Percentiles rank a stretch among this genome's conserved stretches.
These are phyloP conservation scores for Eudasyphora cyanicolor DNA, from an alignment of 2,888 invertebrate species.

Conservation along the genomic window DNA sequence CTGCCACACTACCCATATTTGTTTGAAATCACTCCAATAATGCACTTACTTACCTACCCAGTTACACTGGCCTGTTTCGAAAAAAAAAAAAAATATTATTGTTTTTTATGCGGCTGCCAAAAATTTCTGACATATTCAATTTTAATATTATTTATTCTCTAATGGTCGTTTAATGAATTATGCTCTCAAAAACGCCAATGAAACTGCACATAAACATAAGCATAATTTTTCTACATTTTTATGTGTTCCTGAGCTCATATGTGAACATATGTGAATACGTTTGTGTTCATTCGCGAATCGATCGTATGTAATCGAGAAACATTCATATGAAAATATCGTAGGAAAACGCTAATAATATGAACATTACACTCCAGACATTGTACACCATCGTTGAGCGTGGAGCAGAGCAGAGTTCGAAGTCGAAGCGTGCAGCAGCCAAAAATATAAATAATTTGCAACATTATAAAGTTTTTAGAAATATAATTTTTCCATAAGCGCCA, in stretches of 20 bases:
- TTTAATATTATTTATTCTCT: constrained; percentile 63
- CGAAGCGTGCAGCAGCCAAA: constrained; percentile 23
- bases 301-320: not conserved
- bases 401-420: not conserved
- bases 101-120: constrained; percentile 58
- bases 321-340: constrained; percentile 19
- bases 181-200: constrained; percentile 48
- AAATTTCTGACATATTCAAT: constrained; percentile 62
- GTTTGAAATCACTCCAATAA: not conserved
- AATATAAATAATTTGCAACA: constrained; percentile 58
- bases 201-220: constrained; percentile 45
- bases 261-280: not conserved
- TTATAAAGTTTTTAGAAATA: constrained; percentile 38
- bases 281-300: not conserved
- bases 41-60: not conserved
- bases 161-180: constrained; percentile 62
- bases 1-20: too few species aligned
- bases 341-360: not conserved
- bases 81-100: constrained; percentile 24
- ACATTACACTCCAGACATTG: constrained; percentile 2
- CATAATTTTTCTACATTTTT: constrained; percentile 44
- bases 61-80: constrained; percentile 6
- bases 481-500: constrained; percentile 54
- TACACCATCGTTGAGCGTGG: constrained; percentile 10
- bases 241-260: constrained; percentile 1